Evolutionary conservation across 2,797 vertebrate genomes (phyloP).

Genomic region (Mallotus villosus): DNA sequence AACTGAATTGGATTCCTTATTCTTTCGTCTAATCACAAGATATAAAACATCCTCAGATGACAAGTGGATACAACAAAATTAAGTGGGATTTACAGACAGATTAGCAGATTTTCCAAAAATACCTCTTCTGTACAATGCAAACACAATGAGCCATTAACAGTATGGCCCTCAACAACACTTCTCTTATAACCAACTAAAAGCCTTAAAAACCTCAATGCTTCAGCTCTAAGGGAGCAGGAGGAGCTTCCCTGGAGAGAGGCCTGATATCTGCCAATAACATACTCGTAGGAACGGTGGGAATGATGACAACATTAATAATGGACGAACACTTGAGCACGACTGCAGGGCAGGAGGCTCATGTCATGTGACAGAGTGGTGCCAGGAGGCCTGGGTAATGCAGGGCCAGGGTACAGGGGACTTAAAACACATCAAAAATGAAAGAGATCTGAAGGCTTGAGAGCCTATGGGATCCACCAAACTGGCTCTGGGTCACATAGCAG

Average conservation of each 20-base stretch:
- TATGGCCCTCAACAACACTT: no score
- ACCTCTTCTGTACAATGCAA: no score
- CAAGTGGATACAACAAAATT: no score
- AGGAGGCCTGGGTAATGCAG: background rate
- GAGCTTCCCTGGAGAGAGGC: conserved; percentile 10
- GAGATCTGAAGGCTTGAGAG: no score
- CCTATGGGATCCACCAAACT: no score
- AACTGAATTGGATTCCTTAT: no score
- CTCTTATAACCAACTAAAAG: no score
- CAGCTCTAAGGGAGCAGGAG: background rate
- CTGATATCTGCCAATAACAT: conserved; percentile 15
- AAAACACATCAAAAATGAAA: background rate
- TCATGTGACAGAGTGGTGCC: background rate
- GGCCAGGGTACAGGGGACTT: background rate
- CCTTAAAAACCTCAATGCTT: no score
- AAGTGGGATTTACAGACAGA: no score
- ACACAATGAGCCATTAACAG: no score
- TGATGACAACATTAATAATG: conserved; percentile 27
- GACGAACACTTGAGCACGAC: conserved; percentile 18
- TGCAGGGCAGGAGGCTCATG: background rate
- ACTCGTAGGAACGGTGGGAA: conserved; percentile 22
- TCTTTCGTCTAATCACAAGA: background rate
- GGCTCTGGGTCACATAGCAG: no score
- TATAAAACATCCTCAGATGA: background rate
- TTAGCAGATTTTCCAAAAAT: no score